Evolutionary conservation across 2,888 invertebrate genomes (phyloP).

Genomic region (Malthinus seriepunctatus): DNA sequence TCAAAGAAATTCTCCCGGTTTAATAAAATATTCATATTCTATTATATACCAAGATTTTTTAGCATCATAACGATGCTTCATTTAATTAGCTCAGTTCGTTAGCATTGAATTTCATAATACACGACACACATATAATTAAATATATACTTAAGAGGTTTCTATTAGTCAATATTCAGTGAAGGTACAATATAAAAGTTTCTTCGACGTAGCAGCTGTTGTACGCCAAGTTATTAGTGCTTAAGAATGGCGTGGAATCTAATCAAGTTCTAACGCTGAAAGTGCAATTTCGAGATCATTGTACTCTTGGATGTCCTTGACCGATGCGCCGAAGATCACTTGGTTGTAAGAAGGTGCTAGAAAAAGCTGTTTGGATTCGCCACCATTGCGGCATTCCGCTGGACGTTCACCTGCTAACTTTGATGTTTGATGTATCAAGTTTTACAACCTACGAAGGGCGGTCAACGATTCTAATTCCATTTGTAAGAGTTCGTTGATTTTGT

Average conservation of each 20-base stretch:
- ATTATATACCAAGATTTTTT: too few species aligned
- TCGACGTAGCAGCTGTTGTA: neutral
- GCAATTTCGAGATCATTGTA: conserved; percentile 36
- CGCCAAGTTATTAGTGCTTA: neutral
- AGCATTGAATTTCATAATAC: too few species aligned
- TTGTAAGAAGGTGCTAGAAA: conserved; percentile 38
- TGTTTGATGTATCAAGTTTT: conserved; percentile 37
- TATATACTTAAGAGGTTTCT: too few species aligned
- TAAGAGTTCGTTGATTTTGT: conserved; percentile 14
- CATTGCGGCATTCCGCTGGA: conserved; percentile 37
- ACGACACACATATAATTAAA: too few species aligned
- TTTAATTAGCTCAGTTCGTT: too few species aligned
- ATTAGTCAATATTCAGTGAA: too few species aligned
- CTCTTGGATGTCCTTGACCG: conserved; percentile 38
- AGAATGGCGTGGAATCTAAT: conserved; percentile 33
- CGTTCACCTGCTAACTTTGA: conserved; percentile 39
- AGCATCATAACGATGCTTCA: too few species aligned
- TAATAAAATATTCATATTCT: too few species aligned
- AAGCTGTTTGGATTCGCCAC: conserved; percentile 39
- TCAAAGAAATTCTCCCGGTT: too few species aligned
- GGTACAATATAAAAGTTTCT: too few species aligned
- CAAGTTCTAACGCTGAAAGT: conserved; percentile 37
- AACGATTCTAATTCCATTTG: conserved; percentile 23
- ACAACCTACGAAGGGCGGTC: conserved; percentile 31
- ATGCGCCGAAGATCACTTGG: conserved; percentile 28